Base-by-base conservation (phyloP, 2,888 invertebrate species). In the Carabus problematicus region DNA sequence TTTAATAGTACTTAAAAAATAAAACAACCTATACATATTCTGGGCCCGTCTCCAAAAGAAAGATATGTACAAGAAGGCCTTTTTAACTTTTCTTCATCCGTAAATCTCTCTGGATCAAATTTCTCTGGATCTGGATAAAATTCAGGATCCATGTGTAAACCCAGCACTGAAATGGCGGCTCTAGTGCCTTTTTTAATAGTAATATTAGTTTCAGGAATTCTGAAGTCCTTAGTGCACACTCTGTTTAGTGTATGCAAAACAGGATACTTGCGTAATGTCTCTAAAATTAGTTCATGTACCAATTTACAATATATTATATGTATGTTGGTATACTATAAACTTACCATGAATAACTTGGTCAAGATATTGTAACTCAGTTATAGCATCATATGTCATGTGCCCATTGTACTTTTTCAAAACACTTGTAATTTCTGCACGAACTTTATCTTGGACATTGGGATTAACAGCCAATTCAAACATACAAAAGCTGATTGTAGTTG, bases 211-310 rank as follows among this genome's bases (percentile, higher is more conserved):
- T 74, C 76, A 1, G 80, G 79, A 16, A 81, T 61, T 40, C 70
- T 71, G 72, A 78, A 82, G 1, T 68, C 62, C 60, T 75, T 74
- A 45, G 71, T 74, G 64, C 75, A 74, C 19, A 71, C 43, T 41
- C 79, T 70, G 29, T 71, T 68, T 9, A 77, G n/a, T 3, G 74
- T 59, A 8, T 74, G 70, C 1, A 76, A 73, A 3, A 80, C 78
- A 7, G 82, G 79, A 68, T 79, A 78, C 45, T 77, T 74, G 16
- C 83, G 74, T 18, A 82, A 73, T 0, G 81, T 78, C 75, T 83
- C 82, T 79, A 74, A 69, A 75, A 76, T 47, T n/a, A 64, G 70
- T 43, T 42, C n/a, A n/a, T n/a, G n/a, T n/a, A n/a, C n/a, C n/a
- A n/a, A n/a, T n/a, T n/a, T n/a, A n/a, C n/a, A n/a, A n/a, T n/a